Conservation (phyloP, 2,888 invertebrate species). For the Sphinx pinastri region DNA sequence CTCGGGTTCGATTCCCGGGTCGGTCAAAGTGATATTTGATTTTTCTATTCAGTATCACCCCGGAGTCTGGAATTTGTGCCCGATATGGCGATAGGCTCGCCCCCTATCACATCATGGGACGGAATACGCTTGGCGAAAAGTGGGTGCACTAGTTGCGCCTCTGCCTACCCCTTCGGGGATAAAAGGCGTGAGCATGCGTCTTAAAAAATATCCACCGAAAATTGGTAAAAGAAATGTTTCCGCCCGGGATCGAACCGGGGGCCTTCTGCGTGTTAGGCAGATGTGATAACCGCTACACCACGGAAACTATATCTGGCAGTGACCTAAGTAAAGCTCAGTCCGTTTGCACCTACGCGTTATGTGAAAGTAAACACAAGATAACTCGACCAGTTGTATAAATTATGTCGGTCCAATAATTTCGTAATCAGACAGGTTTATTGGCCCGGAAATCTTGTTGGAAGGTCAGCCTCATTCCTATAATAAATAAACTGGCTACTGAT, state of each 20-base stretch:
- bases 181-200: too few species aligned
- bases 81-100: too few species aligned
- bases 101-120: too few species aligned
- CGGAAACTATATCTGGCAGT: constrained; percentile 82
- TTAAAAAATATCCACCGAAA: too few species aligned
- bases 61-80: too few species aligned
- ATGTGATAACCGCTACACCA: constrained; percentile 96
- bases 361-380: constrained; percentile 13
- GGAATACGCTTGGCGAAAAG: too few species aligned
- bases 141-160: too few species aligned
- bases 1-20: too few species aligned
- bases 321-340: background rate
- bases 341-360: background rate
- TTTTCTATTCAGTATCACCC: too few species aligned
- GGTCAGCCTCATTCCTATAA: background rate
- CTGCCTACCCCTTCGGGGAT: too few species aligned
- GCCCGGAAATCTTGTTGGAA: background rate
- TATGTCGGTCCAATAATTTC: background rate
- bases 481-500: background rate
- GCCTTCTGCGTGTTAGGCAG: constrained; percentile 96
- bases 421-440: constrained; percentile 11
- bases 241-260: constrained; percentile 95
- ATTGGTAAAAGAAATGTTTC: constrained; percentile 81
- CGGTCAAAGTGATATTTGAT: too few species aligned
- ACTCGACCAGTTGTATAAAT: constrained; percentile 3